These are phyloP conservation scores for Loripinus fragilis DNA, from an alignment of 2,888 invertebrate genomes.

Conservation along the genomic window DNA sequence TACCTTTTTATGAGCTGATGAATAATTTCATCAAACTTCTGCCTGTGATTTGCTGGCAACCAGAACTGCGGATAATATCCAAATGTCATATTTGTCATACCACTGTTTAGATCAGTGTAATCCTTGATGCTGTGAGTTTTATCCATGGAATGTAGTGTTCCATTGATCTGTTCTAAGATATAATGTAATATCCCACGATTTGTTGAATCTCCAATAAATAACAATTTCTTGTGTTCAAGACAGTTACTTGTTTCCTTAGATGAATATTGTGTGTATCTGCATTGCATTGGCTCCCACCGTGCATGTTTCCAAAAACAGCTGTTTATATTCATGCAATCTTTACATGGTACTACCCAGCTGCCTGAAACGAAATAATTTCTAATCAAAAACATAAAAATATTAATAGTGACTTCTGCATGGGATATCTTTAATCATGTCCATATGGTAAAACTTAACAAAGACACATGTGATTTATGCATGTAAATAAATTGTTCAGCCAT, in stretches of 20 bases:
- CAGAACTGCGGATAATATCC: slow-evolving; percentile 85
- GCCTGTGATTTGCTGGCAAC: slow-evolving; percentile 82
- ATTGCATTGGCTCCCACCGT: slow-evolving; percentile 83
- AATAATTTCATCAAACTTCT: slow-evolving; percentile 84
- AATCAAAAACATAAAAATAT: too few relatives aligned
- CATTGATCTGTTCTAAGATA: slow-evolving; percentile 84
- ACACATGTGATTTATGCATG: too few relatives aligned
- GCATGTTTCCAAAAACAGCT: slow-evolving; percentile 83
- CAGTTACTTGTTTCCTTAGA: slow-evolving; percentile 79
- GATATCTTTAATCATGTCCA: too few relatives aligned
- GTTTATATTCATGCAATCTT: slow-evolving; percentile 74
- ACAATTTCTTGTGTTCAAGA: slow-evolving; percentile 75
- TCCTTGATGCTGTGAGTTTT: slow-evolving; percentile 84
- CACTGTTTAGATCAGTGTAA: slow-evolving; percentile 82
- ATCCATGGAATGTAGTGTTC: slow-evolving; percentile 83
- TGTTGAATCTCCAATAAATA: slow-evolving; percentile 85
- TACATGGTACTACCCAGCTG: slow-evolving; percentile 84
- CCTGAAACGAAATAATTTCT: slow-evolving; percentile 69
- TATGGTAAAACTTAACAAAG: too few relatives aligned
- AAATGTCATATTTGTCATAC: slow-evolving; percentile 83
- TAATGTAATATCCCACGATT: slow-evolving; percentile 85
- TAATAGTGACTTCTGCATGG: too few relatives aligned
- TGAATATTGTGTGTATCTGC: slow-evolving; percentile 76
- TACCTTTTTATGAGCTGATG: slow-evolving; percentile 83
- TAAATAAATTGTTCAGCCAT: too few relatives aligned